Percentiles rank a stretch among this genome's conserved stretches.
Evolutionary conservation across 92 coral and sea anemone species (phyloP).

Genomic region (Montipora capitata): DNA sequence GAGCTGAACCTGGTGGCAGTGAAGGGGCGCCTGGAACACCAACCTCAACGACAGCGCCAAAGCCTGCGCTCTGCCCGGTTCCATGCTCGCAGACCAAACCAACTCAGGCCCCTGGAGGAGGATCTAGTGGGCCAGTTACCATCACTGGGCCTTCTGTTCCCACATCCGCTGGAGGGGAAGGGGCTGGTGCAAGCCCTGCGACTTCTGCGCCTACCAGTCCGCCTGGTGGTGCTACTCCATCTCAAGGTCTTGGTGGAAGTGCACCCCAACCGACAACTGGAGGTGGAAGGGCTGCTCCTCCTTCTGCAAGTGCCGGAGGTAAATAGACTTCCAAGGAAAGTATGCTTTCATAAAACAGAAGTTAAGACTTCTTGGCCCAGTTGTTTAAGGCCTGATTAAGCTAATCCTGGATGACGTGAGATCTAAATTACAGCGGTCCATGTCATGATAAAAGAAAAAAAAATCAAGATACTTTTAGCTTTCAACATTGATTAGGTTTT

Average conservation of each 20-base stretch:
- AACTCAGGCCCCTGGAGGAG: conserved; percentile 34
- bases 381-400: no score
- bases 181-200: conserved; percentile 1
- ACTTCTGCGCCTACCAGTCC: not conserved
- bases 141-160: not conserved
- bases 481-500: no score
- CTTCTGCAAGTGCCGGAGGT: conserved; percentile 36
- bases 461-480: no score
- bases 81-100: conserved; percentile 46
- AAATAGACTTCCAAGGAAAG: not conserved
- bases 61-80: conserved; percentile 52
- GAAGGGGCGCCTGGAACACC: not conserved
- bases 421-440: no score
- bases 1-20: not conserved
- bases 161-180: conserved; percentile 37
- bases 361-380: no score
- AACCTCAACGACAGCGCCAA: conserved; percentile 17
- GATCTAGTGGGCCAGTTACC: not conserved
- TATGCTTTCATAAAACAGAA: not conserved
- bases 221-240: not conserved
- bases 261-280: not conserved
- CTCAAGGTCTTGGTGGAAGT: not conserved
- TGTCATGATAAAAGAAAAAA: no score
- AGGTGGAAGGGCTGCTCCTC: conserved; percentile 20
- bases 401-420: no score